A percentile compares a stretch with the other conserved stretches of the same genome.
These are phyloP conservation scores for Platysteira castanea DNA, from an alignment of 2,113 vertebrate genomes.

Conservation along the genomic window DNA sequence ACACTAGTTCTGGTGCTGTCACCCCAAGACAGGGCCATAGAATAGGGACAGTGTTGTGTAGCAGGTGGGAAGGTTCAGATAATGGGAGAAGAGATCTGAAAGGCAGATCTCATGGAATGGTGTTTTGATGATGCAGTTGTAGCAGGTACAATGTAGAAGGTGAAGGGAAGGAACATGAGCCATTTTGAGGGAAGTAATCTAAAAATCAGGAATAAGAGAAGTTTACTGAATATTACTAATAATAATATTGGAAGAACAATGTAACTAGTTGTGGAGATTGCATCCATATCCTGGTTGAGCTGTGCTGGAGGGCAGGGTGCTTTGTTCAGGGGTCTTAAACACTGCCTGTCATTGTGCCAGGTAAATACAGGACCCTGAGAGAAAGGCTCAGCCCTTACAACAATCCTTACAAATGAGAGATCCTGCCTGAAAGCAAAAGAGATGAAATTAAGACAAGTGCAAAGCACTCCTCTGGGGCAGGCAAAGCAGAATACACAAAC, in stretches of 20 bases:
- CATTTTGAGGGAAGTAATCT: background rate
- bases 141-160: fast-evolving
- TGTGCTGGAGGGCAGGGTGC: background rate
- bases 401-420: constrained; percentile 1
- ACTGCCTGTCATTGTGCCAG: background rate
- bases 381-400: background rate
- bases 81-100: background rate
- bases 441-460: constrained; percentile 56
- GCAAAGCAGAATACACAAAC: constrained; percentile 15
- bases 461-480: background rate
- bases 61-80: background rate
- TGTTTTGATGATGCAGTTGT: background rate
- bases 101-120: background rate
- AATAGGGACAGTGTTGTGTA: fast-evolving
- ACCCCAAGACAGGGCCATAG: too few relatives aligned
- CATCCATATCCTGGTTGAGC: background rate
- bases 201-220: background rate
- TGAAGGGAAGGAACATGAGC: background rate
- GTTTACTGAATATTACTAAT: background rate
- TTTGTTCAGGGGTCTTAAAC: background rate
- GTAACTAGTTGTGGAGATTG: background rate
- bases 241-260: background rate
- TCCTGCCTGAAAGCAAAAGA: constrained; percentile 23
- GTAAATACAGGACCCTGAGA: background rate
- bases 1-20: background rate